These are phyloP conservation scores for Luehdorfia chinensis DNA, from an alignment of 1,140 invertebrate genomes.

Conservation along the genomic window DNA sequence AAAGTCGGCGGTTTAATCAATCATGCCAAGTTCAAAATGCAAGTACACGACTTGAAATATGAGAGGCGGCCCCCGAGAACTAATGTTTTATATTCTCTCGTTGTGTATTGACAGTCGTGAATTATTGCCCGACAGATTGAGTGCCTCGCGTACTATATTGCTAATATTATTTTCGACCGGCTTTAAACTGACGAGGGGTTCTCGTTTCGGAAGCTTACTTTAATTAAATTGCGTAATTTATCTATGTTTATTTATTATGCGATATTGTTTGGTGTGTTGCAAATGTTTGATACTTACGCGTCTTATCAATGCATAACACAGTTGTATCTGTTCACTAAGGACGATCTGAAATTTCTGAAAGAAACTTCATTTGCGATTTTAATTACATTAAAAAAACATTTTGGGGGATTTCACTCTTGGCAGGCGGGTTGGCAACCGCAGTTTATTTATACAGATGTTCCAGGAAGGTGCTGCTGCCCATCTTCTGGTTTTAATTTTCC, in stretches of 20 bases:
- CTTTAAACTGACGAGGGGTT: conserved; percentile 11
- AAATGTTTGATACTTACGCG: too few relatives aligned
- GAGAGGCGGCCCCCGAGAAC: conserved; percentile 35
- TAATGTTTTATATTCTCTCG: conserved; percentile 53
- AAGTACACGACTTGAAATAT: conserved; percentile 42
- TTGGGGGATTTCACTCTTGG: too few relatives aligned
- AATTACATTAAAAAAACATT: too few relatives aligned
- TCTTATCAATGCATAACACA: too few relatives aligned
- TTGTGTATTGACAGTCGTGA: conserved; percentile 47
- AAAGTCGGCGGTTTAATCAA: conserved; percentile 6
- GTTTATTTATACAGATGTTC: too few relatives aligned
- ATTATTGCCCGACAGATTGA: conserved; percentile 50
- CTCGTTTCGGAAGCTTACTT: conserved; percentile 4
- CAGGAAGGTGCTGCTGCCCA: too few relatives aligned
- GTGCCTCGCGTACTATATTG: conserved; percentile 13
- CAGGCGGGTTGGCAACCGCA: too few relatives aligned
- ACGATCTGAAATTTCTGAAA: too few relatives aligned
- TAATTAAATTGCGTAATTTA: conserved; percentile 13
- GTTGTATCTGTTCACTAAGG: too few relatives aligned
- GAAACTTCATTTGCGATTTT: too few relatives aligned
- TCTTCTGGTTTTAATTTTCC: too few relatives aligned
- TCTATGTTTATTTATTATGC: conserved; percentile 7
- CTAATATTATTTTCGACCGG: conserved; percentile 15
- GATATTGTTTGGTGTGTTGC: neutral
- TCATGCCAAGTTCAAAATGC: neutral